Evolutionary conservation across 2,888 invertebrate genomes (phyloP).

Genomic region (Stenodema calcarata): DNA sequence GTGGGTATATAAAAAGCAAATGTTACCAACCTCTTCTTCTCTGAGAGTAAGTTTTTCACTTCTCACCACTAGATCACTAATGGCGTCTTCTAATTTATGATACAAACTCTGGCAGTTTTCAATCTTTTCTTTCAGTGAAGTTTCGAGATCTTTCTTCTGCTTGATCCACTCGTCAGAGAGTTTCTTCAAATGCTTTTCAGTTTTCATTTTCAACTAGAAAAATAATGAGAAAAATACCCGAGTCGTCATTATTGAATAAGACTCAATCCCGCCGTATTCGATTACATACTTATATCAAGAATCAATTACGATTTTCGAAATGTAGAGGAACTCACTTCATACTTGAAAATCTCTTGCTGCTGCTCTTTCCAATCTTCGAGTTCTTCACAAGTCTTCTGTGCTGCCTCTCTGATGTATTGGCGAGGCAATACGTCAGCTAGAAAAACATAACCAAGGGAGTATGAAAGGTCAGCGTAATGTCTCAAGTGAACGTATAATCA

Average conservation of each 20-base stretch:
- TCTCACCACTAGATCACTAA: slow-evolving; percentile 66
- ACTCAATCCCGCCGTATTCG: too few species aligned
- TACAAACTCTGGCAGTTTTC: slow-evolving; percentile 70
- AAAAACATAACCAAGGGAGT: too few species aligned
- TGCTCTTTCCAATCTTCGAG: slow-evolving; percentile 76
- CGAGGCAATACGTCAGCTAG: slow-evolving; percentile 20
- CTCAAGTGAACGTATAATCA: too few species aligned
- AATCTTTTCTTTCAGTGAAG: slow-evolving; percentile 67
- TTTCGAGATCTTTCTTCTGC: slow-evolving; percentile 66
- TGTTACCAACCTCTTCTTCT: slow-evolving; percentile 60
- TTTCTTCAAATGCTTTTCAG: slow-evolving; percentile 52
- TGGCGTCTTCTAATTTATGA: slow-evolving; percentile 68
- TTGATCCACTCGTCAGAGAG: slow-evolving; percentile 62
- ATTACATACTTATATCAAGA: too few species aligned
- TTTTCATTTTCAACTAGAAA: slow-evolving; percentile 55
- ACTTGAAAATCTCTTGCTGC: slow-evolving; percentile 70
- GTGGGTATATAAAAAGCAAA: too few species aligned
- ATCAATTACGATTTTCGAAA: neutral
- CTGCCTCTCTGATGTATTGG: slow-evolving; percentile 47
- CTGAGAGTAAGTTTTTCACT: slow-evolving; percentile 66
- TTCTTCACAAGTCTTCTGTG: slow-evolving; percentile 52
- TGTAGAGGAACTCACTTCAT: slow-evolving; percentile 63
- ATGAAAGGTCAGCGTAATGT: too few species aligned
- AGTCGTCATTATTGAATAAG: too few species aligned
- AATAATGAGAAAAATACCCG: neutral